Base-by-base conservation (phyloP, 2,888 invertebrate genomes). In the Mythimna albipuncta region DNA sequence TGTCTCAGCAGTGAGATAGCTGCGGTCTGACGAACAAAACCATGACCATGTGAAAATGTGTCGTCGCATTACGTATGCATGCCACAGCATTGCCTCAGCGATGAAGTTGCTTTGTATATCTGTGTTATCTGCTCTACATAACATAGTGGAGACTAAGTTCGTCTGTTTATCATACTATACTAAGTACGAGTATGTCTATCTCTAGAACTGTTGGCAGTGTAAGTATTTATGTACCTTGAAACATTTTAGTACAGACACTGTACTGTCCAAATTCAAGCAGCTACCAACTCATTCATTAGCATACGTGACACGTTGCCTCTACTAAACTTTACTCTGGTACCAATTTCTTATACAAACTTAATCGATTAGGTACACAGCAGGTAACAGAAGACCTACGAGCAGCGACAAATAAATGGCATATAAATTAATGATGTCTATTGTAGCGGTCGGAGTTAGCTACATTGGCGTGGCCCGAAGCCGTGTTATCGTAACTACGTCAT, bases 401-500 rank as follows among this genome's bases (percentile, higher is more conserved):
- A 54, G 52, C 26, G 21, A 50, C 16, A 55, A 70, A 59, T 78
- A 57, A 67, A 67, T 57, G 63, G 58, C 58, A 21, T 32, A 69
- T 47, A 65, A 65, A 79, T 79, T 66, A 80, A 69, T 83, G 52
- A 69, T 55, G 59, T 61, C 66, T 69, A 62, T 68, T 70, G 54
- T 66, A 61, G 58, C 64, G 71, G 69, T 78, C 65, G 72, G 65
- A 78, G 72, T 78, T 82, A 77, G 74, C 67, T 77, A 82, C 82
- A 83, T 67, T 85, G 79, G 79, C 80, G 81, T 73, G 76, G 68
- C 84, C 74, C 77, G 76, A 75, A 74, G 77, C 71, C 80, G 69
- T 75, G 84, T 87, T 90, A 90, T 90, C 86, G 70, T 72, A 78
- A 76, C 90, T 91, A 85, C 89, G 92, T 91, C 94, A 95, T 96